Conservation (phyloP, 2,113 vertebrate genomes). For the Micromys minutus region DNA sequence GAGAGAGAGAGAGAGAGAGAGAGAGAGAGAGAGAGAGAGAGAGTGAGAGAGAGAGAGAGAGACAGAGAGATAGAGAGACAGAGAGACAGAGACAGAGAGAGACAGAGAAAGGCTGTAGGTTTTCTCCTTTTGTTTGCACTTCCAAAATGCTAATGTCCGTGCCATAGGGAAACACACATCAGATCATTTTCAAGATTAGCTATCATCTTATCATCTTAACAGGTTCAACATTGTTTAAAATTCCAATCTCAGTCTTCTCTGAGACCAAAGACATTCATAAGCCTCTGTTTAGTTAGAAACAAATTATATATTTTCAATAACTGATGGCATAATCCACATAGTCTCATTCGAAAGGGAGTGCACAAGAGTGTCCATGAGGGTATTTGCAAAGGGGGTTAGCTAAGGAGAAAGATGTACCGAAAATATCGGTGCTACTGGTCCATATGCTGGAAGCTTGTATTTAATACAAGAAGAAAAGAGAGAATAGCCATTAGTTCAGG, state of each 20-base stretch:
- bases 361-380: background rate
- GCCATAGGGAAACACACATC: background rate
- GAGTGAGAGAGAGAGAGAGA: background rate
- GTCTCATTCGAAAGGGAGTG: background rate
- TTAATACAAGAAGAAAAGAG: background rate
- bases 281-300: background rate
- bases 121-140: background rate
- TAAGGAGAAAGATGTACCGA: background rate
- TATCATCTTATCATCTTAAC: background rate
- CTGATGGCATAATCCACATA: background rate
- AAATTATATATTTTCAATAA: background rate
- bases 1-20: too few relatives aligned
- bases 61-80: too few relatives aligned
- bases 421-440: background rate
- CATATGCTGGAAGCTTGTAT: background rate
- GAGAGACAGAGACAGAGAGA: background rate
- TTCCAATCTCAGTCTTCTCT: background rate
- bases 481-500: too few relatives aligned
- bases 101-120: rapidly evolving
- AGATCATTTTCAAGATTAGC: background rate
- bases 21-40: too few relatives aligned
- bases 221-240: background rate
- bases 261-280: background rate
- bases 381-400: too few relatives aligned
- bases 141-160: background rate